Evolutionary conservation across 2,888 invertebrate species (phyloP).

Genomic region (Amaurobius ferox): DNA sequence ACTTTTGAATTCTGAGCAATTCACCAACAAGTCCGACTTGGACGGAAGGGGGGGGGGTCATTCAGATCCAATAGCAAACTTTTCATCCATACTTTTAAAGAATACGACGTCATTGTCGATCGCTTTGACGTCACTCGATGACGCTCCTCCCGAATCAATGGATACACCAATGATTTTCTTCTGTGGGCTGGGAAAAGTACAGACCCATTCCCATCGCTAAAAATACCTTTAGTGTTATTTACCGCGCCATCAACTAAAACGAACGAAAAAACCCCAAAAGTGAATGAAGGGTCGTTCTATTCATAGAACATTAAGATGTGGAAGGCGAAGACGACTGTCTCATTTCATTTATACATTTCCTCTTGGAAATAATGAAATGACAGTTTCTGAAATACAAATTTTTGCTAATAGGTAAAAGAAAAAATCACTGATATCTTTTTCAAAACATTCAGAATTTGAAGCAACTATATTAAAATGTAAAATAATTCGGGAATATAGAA

Average conservation of each 20-base stretch:
- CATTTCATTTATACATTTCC: too few species aligned
- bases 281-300: neutral
- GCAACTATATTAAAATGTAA: too few species aligned
- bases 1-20: too few species aligned
- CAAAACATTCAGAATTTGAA: too few species aligned
- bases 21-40: too few species aligned
- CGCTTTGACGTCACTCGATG: slow-evolving; percentile 27
- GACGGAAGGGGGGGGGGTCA: neutral
- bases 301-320: neutral
- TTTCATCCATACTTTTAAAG: slow-evolving; percentile 7
- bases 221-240: neutral
- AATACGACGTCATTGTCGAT: slow-evolving; percentile 45
- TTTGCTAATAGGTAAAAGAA: too few species aligned
- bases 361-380: too few species aligned
- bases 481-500: too few species aligned
- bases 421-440: too few species aligned
- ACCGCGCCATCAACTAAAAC: too few species aligned
- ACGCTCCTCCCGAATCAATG: slow-evolving; percentile 54
- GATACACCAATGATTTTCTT: slow-evolving; percentile 58
- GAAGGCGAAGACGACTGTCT: neutral
- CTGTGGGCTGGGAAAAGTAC: neutral
- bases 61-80: neutral
- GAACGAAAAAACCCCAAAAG: too few species aligned
- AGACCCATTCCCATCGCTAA: neutral
- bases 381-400: too few species aligned